Evolutionary conservation across 2,113 vertebrate genomes (phyloP).

Genomic region (Eurypyga helias): DNA sequence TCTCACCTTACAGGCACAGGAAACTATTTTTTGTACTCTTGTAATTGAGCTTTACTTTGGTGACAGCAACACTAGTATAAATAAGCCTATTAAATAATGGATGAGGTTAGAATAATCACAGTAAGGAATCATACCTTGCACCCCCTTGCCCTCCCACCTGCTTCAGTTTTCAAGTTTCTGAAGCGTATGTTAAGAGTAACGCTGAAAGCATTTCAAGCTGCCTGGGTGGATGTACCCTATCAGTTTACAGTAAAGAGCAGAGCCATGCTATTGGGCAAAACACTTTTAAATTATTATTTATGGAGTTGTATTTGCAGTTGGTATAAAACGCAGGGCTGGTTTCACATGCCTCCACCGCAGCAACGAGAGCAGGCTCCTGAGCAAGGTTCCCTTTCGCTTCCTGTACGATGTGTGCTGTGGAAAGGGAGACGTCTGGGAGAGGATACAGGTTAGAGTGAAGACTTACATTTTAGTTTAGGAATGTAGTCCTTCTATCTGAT

Average conservation of each 20-base stretch:
- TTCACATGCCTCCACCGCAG: background rate
- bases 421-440: background rate
- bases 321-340: conserved; percentile 12
- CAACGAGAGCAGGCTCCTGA: background rate
- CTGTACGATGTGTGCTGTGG: conserved; percentile 20
- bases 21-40: background rate
- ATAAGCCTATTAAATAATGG: background rate
- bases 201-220: background rate
- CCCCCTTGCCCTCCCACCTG: background rate
- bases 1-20: background rate
- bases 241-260: conserved; percentile 32
- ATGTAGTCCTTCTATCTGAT: background rate
- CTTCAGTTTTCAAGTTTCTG: background rate
- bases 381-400: background rate
- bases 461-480: background rate
- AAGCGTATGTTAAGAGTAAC: background rate
- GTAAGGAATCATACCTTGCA: background rate
- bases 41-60: background rate
- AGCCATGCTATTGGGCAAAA: conserved; percentile 33
- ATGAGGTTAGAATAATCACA: background rate
- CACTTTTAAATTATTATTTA: conserved; percentile 55
- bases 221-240: conserved; percentile 11
- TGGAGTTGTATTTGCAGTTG: conserved; percentile 24
- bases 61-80: background rate
- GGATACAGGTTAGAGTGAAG: conserved; percentile 25